Evolutionary conservation across 2,113 vertebrate genomes (phyloP).

Genomic region (Panthera uncia): DNA sequence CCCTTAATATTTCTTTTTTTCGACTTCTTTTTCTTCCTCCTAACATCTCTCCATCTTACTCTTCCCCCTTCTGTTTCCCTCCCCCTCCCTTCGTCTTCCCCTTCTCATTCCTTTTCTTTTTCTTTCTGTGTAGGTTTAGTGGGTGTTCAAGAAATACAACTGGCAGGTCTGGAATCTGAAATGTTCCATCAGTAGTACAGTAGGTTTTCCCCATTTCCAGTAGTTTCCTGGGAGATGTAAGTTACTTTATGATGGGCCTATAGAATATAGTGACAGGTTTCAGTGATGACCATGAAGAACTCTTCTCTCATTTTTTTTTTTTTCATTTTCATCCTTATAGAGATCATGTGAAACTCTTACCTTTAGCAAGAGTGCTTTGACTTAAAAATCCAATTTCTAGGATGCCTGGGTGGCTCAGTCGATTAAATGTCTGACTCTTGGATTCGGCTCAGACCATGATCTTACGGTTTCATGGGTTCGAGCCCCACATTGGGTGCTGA

Average conservation of each 20-base stretch:
- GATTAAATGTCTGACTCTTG: too few species aligned
- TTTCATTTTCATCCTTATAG: slow-evolving; percentile 6
- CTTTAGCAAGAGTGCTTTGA: neutral
- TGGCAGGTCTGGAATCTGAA: neutral
- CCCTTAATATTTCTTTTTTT: neutral
- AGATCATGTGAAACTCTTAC: slow-evolving; percentile 40
- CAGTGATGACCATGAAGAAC: neutral
- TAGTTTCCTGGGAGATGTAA: slow-evolving; percentile 31
- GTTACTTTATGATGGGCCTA: neutral
- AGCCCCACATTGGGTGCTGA: too few species aligned
- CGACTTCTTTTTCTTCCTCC: neutral
- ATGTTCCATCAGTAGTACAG: neutral
- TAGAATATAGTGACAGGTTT: slow-evolving; percentile 4
- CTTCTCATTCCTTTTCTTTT: neutral
- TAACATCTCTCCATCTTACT: neutral
- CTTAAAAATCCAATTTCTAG: neutral
- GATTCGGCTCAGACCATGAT: too few species aligned
- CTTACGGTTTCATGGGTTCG: too few species aligned
- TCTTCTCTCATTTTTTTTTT: slow-evolving; percentile 28
- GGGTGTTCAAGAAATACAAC: neutral
- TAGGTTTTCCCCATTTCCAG: neutral
- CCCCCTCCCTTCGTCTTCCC: neutral
- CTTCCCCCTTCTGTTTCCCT: rapidly evolving
- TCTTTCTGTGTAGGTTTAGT: slow-evolving; percentile 4
- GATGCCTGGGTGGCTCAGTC: too few species aligned